A percentile compares a stretch with the other conserved stretches of the same genome.
phyloP scores from a whole-genome alignment of 2,888 invertebrate species.

The Actias luna region DNA sequence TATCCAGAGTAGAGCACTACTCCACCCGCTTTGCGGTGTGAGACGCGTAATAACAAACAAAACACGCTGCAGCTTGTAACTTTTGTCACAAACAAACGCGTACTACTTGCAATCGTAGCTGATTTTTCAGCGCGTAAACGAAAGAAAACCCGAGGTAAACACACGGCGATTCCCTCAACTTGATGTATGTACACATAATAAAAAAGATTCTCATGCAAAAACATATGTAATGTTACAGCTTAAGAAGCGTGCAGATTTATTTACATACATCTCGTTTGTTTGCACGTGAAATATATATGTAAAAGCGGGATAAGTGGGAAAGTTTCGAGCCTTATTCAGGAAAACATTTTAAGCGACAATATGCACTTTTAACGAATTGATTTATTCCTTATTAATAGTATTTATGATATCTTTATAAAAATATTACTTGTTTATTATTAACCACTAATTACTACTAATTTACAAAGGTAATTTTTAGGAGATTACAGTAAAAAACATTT shows the following conservation, averaged over 20 bases:
- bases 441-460: too few species aligned
- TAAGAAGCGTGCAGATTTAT: background rate
- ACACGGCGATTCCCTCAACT: background rate
- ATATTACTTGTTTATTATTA: too few species aligned
- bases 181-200: slow-evolving; percentile 3
- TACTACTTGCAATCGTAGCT: background rate
- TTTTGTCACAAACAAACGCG: background rate
- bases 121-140: slow-evolving; percentile 1
- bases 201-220: background rate
- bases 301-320: too few species aligned
- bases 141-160: slow-evolving; percentile 6
- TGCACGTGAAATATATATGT: background rate
- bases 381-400: too few species aligned
- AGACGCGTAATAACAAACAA: background rate
- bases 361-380: too few species aligned
- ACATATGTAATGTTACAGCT: background rate
- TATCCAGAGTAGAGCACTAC: too few species aligned
- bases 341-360: too few species aligned
- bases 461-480: too few species aligned
- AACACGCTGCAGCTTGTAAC: background rate
- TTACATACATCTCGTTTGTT: background rate
- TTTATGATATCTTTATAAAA: too few species aligned
- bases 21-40: too few species aligned
- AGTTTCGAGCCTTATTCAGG: too few species aligned
- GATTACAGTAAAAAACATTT: too few species aligned